Conservation (phyloP, 1,140 invertebrate species). For the Dendroctonus valens region DNA sequence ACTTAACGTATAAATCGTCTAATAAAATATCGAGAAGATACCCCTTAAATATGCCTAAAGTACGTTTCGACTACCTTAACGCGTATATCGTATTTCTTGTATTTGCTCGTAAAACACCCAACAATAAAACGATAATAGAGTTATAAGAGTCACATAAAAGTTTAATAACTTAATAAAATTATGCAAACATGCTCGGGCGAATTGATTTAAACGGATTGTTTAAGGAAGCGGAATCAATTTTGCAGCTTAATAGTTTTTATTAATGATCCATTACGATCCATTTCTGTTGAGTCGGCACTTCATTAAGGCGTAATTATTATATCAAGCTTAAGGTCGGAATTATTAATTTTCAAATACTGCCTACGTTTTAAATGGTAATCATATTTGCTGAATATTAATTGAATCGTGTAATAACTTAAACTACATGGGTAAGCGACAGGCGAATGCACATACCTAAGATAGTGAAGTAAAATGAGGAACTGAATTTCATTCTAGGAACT, state of each 20-base stretch:
- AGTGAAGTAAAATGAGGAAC: too few species aligned
- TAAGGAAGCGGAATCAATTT: slow-evolving; percentile 21
- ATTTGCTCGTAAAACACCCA: slow-evolving; percentile 20
- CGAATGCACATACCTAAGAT: too few species aligned
- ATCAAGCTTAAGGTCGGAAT: neutral
- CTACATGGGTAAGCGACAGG: too few species aligned
- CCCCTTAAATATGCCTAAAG: too few species aligned
- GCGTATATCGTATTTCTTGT: slow-evolving; percentile 2
- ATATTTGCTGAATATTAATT: too few species aligned
- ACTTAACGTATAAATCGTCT: too few species aligned
- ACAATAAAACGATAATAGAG: slow-evolving; percentile 30
- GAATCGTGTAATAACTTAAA: too few species aligned
- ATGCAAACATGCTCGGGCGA: slow-evolving; percentile 14
- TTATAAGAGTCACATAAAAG: slow-evolving; percentile 29
- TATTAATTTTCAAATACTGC: too few species aligned
- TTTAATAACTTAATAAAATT: slow-evolving; percentile 32
- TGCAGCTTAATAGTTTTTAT: slow-evolving; percentile 13
- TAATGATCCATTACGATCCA: slow-evolving; percentile 19
- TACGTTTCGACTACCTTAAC: too few species aligned
- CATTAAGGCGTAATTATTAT: slow-evolving; percentile 9
- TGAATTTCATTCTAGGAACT: too few species aligned
- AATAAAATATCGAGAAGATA: too few species aligned
- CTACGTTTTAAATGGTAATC: too few species aligned
- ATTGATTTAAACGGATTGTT: slow-evolving; percentile 31
- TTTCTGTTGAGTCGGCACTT: slow-evolving; percentile 10